These are phyloP conservation scores for Corythornis vintsioides DNA, from an alignment of 2,113 vertebrate genomes.

Conservation along the genomic window DNA sequence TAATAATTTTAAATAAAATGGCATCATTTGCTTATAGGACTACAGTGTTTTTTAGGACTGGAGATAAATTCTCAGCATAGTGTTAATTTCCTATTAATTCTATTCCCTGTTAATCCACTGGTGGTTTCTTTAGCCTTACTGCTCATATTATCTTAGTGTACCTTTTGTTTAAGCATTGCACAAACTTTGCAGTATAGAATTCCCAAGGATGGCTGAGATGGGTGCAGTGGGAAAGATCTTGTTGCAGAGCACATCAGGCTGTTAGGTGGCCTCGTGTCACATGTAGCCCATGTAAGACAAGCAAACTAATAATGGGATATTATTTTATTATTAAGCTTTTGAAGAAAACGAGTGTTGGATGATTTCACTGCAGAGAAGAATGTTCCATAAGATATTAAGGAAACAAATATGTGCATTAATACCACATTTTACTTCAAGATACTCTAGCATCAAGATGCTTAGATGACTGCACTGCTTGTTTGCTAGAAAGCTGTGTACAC, in stretches of 20 bases:
- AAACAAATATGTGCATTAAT: neutral
- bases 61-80: neutral
- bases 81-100: neutral
- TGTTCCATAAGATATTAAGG: neutral
- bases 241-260: neutral
- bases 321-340: neutral
- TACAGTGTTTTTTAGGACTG: neutral
- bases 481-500: neutral
- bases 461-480: neutral
- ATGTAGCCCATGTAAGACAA: neutral
- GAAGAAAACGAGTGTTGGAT: neutral
- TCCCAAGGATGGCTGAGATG: neutral
- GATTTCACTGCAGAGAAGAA: neutral
- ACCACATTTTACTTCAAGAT: neutral
- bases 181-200: neutral
- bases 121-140: neutral
- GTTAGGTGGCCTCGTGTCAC: neutral
- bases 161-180: neutral
- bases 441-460: neutral
- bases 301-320: neutral
- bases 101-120: neutral
- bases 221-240: neutral
- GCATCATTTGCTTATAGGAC: neutral
- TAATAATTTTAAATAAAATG: neutral
- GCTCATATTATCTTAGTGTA: neutral